These are phyloP conservation scores for Gnathonemus longibarbis DNA, from an alignment of 2,113 vertebrate species.

Conservation along the genomic window DNA sequence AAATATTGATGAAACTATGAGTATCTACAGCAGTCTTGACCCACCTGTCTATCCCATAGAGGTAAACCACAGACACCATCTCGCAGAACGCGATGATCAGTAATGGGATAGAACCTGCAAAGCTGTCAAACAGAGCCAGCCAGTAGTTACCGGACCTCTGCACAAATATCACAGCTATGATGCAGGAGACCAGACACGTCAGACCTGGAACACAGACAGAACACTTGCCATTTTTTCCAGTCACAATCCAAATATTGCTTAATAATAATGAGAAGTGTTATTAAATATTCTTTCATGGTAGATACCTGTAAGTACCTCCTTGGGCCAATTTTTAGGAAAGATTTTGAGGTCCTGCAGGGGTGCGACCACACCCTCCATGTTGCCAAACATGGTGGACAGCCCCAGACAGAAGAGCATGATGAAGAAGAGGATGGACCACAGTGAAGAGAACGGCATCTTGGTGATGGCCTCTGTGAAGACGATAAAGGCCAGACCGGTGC, in stretches of 20 bases:
- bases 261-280: background rate
- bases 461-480: background rate
- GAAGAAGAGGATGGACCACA: constrained; percentile 76
- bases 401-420: constrained; percentile 76
- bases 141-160: constrained; percentile 84
- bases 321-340: constrained; percentile 61
- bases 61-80: constrained; percentile 75
- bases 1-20: background rate
- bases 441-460: background rate
- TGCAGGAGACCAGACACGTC: constrained; percentile 57
- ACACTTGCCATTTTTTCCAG: background rate
- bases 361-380: constrained; percentile 65
- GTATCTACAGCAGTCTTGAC: constrained; percentile 27
- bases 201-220: constrained; percentile 47
- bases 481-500: background rate
- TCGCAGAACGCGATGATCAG: constrained; percentile 80
- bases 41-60: constrained; percentile 89
- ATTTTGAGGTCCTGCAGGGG: constrained; percentile 65
- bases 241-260: no score
- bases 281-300: background rate
- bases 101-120: constrained; percentile 78
- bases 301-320: constrained; percentile 52
- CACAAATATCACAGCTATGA: constrained; percentile 75
- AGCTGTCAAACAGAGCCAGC: constrained; percentile 78
- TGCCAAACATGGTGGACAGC: constrained; percentile 78